These are phyloP conservation scores for Himalopsyche kuldschensis DNA, from an alignment of 2,888 invertebrate genomes.

Conservation along the genomic window DNA sequence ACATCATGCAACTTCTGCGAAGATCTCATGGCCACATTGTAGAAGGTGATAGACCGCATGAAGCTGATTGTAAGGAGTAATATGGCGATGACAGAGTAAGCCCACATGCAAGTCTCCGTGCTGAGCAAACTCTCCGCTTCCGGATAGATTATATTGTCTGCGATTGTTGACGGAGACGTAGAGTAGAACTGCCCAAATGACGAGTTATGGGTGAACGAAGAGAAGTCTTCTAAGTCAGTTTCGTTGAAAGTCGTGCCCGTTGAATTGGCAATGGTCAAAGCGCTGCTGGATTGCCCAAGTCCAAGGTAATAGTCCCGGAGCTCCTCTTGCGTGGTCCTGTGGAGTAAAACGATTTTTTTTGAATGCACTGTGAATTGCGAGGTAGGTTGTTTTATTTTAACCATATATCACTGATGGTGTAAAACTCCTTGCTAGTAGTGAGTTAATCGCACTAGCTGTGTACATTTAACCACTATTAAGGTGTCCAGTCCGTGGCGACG, in stretches of 20 bases:
- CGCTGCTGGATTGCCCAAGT: not conserved
- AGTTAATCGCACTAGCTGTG: too few species aligned
- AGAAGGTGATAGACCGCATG: constrained; percentile 58
- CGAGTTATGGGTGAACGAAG: not conserved
- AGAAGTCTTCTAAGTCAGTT: not conserved
- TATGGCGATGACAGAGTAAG: constrained; percentile 54
- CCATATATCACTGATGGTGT: too few species aligned
- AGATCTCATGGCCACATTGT: constrained; percentile 58
- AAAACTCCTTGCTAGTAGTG: too few species aligned
- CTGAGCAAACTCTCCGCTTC: not conserved
- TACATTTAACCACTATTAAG: too few species aligned
- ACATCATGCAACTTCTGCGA: constrained; percentile 60
- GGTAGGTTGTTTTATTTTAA: too few species aligned
- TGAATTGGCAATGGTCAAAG: not conserved
- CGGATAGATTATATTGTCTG: not conserved
- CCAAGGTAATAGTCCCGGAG: constrained; percentile 21
- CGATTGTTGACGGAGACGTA: not conserved
- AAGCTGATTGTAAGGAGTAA: constrained; percentile 54
- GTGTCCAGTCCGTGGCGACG: too few species aligned
- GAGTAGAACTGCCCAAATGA: not conserved
- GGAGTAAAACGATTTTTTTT: not conserved
- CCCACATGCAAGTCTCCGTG: constrained; percentile 50
- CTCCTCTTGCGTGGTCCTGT: constrained; percentile 43
- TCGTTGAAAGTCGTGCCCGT: not conserved
- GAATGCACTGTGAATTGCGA: not conserved